Base-by-base conservation (phyloP, 2,888 invertebrate genomes). In the Labia minor region DNA sequence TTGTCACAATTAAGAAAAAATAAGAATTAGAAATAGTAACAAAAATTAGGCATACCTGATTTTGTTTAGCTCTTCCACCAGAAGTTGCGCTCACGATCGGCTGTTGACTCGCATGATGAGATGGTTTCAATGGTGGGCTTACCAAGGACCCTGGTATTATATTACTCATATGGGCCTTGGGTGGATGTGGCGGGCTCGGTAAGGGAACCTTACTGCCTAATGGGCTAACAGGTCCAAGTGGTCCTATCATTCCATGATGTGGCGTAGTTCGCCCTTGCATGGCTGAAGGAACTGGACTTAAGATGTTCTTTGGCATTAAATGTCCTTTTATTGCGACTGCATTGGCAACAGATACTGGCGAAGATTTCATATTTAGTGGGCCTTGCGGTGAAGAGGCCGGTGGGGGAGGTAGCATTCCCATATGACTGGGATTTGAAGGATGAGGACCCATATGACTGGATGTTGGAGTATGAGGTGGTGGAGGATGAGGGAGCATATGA, bases 121-220 rank as follows among this genome's bases (percentile, higher is more conserved):
- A 75, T 10, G 73, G 71, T 68, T 81, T 80, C 6, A 81, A 77
- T 1, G 84, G 83, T 70, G 83, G 82, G 76, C 83, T 85, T 4
- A 82, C 80, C 14, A 84, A 80, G 16, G 81, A 79, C 21, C 73
- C 74, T 1, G 74, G 72, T 26, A 74, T 61, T 1, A 63, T 21
- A 21, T 66, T 49, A 16, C 68, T 65, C 19, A 67, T 68, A 67
- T 74, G 74, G 11, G 73, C 72, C 69, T 74, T 74, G 18, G 73
- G 73, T 19, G 74, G 71, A 66, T 33, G 68, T 65, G 66, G 70
- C 37, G 68, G 71, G 20, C 18, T 21, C 65, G 21, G 49, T 11
- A 3, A 61, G 37, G 16, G 37, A 19, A 63, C 63, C 20, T 20
- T 20, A 63, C n/a, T n/a, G 20, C 16, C 63, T 33, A 37, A 11